Conservation (phyloP, 2,797 vertebrate genomes). For the Lerista edwardsae region DNA sequence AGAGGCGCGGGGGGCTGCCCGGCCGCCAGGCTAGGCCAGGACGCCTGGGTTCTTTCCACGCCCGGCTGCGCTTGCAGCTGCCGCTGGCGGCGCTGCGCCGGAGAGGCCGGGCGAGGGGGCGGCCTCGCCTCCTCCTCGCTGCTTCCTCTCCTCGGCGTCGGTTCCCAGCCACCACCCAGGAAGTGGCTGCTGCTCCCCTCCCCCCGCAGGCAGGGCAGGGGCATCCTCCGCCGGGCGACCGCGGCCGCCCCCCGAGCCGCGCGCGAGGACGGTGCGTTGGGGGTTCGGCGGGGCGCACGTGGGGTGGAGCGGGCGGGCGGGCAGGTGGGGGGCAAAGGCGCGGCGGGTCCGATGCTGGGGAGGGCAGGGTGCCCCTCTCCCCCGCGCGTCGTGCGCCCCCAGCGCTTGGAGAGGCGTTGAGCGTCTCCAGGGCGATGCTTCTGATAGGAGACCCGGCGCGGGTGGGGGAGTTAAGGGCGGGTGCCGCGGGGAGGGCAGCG, state of each 20-base stretch:
- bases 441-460: background rate
- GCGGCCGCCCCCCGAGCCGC: too few species aligned
- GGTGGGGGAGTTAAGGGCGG: background rate
- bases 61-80: background rate
- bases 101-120: background rate
- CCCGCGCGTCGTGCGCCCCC: background rate
- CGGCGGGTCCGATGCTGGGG: background rate
- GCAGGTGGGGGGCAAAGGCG: background rate
- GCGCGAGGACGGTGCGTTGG: too few species aligned
- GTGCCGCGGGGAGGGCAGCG: too few species aligned
- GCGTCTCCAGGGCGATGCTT: background rate
- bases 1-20: too few species aligned
- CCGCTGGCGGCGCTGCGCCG: background rate
- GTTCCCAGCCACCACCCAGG: conserved; percentile 12
- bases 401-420: background rate
- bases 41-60: background rate
- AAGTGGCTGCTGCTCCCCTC: background rate
- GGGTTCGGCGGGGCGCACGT: background rate
- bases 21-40: too few species aligned
- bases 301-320: background rate
- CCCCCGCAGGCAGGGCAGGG: background rate
- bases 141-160: background rate
- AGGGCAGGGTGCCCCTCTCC: background rate
- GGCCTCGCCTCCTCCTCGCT: background rate
- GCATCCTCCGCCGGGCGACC: too few species aligned